These are phyloP conservation scores for Platycheirus rosarum DNA, from an alignment of 2,888 invertebrate species.

Conservation along the genomic window DNA sequence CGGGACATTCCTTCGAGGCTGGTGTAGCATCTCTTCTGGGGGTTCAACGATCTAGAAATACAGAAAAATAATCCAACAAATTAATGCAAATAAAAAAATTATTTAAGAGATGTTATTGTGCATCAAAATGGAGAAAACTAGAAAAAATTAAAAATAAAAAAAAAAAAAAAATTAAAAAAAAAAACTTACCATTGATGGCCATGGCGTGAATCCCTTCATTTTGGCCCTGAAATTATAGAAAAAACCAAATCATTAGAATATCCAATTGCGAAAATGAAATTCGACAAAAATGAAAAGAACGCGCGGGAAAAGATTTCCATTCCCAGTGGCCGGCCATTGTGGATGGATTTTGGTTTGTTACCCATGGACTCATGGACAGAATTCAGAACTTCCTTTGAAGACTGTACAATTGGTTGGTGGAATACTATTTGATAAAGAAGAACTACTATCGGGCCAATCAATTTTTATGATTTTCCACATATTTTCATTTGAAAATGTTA, in stretches of 20 bases:
- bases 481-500: conserved; percentile 11
- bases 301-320: conserved; percentile 65
- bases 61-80: conserved; percentile 39
- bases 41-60: conserved; percentile 89
- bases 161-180: conserved; percentile 5
- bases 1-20: conserved; percentile 88
- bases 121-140: conserved; percentile 47
- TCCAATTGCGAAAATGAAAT: conserved; percentile 3
- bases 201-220: conserved; percentile 98
- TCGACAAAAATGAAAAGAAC: conserved; percentile 35
- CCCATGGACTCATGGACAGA: not conserved
- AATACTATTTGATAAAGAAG: not conserved
- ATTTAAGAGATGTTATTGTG: conserved; percentile 23
- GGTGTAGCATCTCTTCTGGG: conserved; percentile 89
- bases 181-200: conserved; percentile 99
- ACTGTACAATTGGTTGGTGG: not conserved
- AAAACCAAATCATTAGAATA: conserved; percentile 45
- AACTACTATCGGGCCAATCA: not conserved
- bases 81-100: conserved; percentile 10
- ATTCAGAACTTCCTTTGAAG: not conserved
- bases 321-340: conserved; percentile 64
- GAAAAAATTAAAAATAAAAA: not conserved
- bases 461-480: not conserved
- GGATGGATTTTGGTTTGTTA: not conserved
- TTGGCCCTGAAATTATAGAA: conserved; percentile 91